A percentile compares a stretch with the other conserved stretches of the same genome.
Evolutionary conservation across 2,113 vertebrate genomes (phyloP).

Genomic region (Podilymbus podiceps): DNA sequence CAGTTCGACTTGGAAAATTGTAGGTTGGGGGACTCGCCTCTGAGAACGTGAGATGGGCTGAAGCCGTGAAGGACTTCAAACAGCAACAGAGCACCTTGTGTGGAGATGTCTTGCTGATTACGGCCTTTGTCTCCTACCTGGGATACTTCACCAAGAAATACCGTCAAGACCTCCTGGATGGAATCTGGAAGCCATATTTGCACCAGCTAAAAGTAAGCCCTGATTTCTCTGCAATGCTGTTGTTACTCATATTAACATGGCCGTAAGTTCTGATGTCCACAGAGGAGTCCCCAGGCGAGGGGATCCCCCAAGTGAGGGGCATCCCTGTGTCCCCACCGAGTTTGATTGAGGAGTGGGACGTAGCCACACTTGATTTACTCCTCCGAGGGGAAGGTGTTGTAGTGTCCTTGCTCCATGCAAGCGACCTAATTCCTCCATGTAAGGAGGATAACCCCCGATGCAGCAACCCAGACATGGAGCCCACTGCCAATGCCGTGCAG

Average conservation of each 20-base stretch:
- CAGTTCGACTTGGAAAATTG: neutral
- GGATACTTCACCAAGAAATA: slow-evolving; percentile 93
- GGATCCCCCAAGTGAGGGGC: neutral
- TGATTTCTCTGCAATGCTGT: neutral
- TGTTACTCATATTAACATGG: neutral
- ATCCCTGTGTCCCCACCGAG: accelerated
- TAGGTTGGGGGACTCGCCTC: slow-evolving; percentile 90
- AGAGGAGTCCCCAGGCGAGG: too few relatives aligned
- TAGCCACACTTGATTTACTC: neutral
- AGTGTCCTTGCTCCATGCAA: neutral
- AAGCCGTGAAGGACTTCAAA: slow-evolving; percentile 82
- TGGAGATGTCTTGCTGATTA: slow-evolving; percentile 88
- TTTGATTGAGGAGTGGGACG: accelerated
- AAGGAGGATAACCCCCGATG: neutral
- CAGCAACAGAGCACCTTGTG: slow-evolving; percentile 87
- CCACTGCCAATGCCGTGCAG: neutral
- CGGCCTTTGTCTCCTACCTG: slow-evolving; percentile 92
- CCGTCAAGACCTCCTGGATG: slow-evolving; percentile 86
- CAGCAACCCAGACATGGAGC: neutral
- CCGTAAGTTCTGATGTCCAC: neutral
- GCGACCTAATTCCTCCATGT: accelerated
- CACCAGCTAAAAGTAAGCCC: slow-evolving; percentile 80
- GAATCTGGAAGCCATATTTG: slow-evolving; percentile 87
- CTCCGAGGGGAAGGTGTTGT: accelerated
- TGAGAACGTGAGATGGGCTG: slow-evolving; percentile 92